These are phyloP conservation scores for Melieria omissa DNA, from an alignment of 2,888 invertebrate genomes.

Conservation along the genomic window DNA sequence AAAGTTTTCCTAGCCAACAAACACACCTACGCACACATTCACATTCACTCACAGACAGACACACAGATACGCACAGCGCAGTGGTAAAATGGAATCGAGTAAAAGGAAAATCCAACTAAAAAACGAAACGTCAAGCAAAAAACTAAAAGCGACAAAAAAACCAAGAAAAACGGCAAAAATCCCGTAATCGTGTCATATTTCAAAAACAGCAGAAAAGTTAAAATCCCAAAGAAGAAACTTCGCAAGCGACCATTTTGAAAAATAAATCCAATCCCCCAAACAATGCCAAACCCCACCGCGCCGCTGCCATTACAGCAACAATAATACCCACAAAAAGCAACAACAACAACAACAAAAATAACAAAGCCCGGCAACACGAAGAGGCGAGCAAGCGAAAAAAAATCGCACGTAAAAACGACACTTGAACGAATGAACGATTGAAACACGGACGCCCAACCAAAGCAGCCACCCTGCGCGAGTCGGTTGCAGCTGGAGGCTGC, in stretches of 20 bases:
- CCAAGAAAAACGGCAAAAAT: conserved; percentile 29
- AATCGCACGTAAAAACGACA: background rate
- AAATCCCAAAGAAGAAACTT: conserved; percentile 39
- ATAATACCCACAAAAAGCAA: conserved; percentile 13
- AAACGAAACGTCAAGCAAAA: conserved; percentile 15
- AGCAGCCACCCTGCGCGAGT: conserved; percentile 12
- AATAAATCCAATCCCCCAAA: conserved; percentile 35
- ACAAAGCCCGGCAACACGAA: conserved; percentile 18
- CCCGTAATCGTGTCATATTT: conserved; percentile 61
- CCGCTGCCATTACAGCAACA: background rate
- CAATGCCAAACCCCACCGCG: conserved; percentile 6
- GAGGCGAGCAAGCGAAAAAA: background rate
- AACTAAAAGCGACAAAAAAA: conserved; percentile 12
- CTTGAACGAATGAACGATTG: conserved; percentile 14
- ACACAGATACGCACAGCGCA: background rate
- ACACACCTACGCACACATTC: conserved; percentile 11
- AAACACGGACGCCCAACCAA: conserved; percentile 25
- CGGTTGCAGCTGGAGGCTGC: too few relatives aligned
- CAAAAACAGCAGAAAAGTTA: conserved; percentile 51
- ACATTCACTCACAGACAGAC: conserved; percentile 13
- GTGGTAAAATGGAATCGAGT: background rate
- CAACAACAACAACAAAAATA: conserved; percentile 10
- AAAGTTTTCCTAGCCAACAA: conserved; percentile 28
- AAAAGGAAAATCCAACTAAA: conserved; percentile 2
- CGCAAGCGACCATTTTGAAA: conserved; percentile 46